These are phyloP conservation scores for Scomberomorus guttatus DNA, from an alignment of 2,797 vertebrate genomes.

Conservation along the genomic window DNA sequence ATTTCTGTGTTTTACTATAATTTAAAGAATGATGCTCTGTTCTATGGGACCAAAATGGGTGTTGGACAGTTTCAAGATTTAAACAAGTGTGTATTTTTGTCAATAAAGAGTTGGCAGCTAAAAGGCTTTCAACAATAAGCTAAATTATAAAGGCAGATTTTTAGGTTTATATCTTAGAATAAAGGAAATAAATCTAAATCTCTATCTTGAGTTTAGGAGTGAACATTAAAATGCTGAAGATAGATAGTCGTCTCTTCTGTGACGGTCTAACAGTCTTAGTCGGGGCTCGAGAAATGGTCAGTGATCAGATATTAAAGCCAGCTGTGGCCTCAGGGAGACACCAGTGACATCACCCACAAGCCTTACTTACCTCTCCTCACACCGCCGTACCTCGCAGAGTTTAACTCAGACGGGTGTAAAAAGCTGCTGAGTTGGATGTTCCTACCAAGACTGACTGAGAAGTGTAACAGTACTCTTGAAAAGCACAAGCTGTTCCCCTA, in stretches of 20 bases:
- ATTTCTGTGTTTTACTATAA: not conserved
- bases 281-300: conserved; percentile 13
- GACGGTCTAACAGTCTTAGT: not conserved
- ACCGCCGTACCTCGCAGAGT: conserved; percentile 25
- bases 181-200: not conserved
- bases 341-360: conserved; percentile 66
- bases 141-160: not conserved
- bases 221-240: not conserved
- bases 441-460: conserved; percentile 63
- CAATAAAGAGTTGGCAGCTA: not conserved
- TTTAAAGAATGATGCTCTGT: not conserved
- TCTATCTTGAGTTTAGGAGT: not conserved
- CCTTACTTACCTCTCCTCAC: conserved; percentile 53
- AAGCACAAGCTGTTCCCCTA: conserved; percentile 78
- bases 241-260: not conserved
- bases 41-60: not conserved
- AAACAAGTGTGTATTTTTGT: not conserved
- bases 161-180: not conserved
- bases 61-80: not conserved
- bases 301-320: conserved; percentile 51
- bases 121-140: not conserved
- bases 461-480: conserved; percentile 82
- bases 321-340: conserved; percentile 60
- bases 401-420: conserved; percentile 44
- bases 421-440: conserved; percentile 80